Evolutionary conservation across 2,888 invertebrate species (phyloP).

Genomic region (Brachyopa scutellaris): DNA sequence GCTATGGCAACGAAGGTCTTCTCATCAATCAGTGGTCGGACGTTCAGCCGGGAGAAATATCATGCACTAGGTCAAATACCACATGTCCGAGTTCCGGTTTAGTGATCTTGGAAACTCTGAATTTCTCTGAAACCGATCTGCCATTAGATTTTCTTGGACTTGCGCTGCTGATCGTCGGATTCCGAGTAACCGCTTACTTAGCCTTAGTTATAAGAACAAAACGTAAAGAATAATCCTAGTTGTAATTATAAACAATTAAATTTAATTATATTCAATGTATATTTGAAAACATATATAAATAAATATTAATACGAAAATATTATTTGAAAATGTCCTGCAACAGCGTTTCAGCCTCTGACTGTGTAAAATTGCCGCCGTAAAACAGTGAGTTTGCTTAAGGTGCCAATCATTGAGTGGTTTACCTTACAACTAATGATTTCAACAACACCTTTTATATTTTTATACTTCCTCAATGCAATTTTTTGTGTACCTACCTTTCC

Average conservation of each 20-base stretch:
- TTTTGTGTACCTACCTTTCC: too few species aligned
- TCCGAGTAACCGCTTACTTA: constrained; percentile 89
- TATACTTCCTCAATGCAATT: too few species aligned
- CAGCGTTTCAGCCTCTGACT: too few species aligned
- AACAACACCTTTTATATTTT: too few species aligned
- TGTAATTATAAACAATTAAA: background rate
- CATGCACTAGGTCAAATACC: constrained; percentile 88
- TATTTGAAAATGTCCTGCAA: too few species aligned
- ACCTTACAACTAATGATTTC: too few species aligned
- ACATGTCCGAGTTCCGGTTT: constrained; percentile 91
- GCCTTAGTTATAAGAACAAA: constrained; percentile 88
- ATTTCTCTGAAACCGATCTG: constrained; percentile 88
- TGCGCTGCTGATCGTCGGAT: constrained; percentile 87
- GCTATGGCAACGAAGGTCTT: constrained; percentile 94
- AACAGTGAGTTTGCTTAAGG: too few species aligned
- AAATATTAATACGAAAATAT: too few species aligned
- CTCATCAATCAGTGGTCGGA: constrained; percentile 94
- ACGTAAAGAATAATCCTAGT: constrained; percentile 82
- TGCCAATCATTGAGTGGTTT: too few species aligned
- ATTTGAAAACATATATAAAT: constrained; percentile 3
- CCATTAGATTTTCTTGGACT: constrained; percentile 88
- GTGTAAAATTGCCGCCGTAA: too few species aligned
- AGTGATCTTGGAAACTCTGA: constrained; percentile 89
- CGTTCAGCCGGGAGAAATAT: constrained; percentile 87
- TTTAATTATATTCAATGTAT: constrained; percentile 5